Base-by-base conservation (phyloP, 2,888 invertebrate species). In the Rhagonycha lutea region DNA sequence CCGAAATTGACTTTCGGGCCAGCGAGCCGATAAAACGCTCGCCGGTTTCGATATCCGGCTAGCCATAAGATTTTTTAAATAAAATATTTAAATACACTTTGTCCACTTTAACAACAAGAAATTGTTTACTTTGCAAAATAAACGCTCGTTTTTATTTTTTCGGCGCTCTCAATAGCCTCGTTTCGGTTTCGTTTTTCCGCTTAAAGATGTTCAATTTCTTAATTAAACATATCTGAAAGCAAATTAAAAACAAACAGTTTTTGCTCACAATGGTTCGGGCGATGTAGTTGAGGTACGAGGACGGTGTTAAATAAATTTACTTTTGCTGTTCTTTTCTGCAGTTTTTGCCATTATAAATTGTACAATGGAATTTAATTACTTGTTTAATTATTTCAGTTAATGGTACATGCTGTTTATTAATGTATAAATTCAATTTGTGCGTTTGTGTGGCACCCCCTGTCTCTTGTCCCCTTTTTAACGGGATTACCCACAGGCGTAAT, bases 1-100 rank as follows among this genome's bases (percentile, higher is more conserved):
- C 84, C 83, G 85, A 86, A 87, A 87, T 87, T 87, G 87, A 87
- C 86, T 87, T 86, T 86, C 86, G 82, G 85, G 81, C 84, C 86
- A 86, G 81, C 85, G 86, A 86, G 84, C 84, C 86, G 86, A 85
- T 85, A 86, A 86, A 87, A 85, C 84, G 85, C 81, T 74, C 76
- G 73, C 76, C 76, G 76, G 78, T 78, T 73, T 72, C 76, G 73
- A 78, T 78, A 76, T 78, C 75, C 74, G 73, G 72, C 75, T 78
- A 78, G 75, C 78, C 78, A 78, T 73, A 78, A 78, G 78, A 78
- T 72, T 75, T 78, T 75, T 78, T 73, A 73, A 75, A 75, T 78
- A 78, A 75, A 75, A 78, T 75, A 75, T 78, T 78, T 78, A 78
- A 78, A 78, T 78, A 65, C 24, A 14, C 47, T 32, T 32, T 32